These are phyloP conservation scores for Brachionus plicatilis DNA, from an alignment of 1,140 invertebrate genomes.

Conservation along the genomic window DNA sequence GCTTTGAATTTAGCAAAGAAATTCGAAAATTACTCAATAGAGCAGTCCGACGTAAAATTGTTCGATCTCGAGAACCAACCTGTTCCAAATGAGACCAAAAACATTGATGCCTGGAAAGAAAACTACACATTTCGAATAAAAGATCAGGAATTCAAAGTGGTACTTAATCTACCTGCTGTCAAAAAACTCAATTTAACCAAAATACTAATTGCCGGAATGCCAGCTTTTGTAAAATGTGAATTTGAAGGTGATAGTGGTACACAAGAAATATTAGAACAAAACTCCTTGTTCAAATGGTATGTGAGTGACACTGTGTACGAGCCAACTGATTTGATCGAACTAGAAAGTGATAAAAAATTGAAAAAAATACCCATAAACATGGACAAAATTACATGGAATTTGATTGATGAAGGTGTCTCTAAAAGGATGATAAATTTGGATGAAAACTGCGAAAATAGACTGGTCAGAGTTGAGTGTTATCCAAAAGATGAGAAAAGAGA, in stretches of 20 bases:
- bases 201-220: not conserved
- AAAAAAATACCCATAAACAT: not conserved
- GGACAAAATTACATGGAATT: not conserved
- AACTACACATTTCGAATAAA: conserved; percentile 2
- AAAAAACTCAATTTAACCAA: conserved; percentile 8
- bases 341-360: not conserved
- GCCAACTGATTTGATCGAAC: not conserved
- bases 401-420: not conserved
- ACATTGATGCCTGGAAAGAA: conserved; percentile 32
- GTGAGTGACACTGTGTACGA: not conserved
- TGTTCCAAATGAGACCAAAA: not conserved
- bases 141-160: conserved; percentile 18
- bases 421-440: not conserved
- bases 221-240: not conserved
- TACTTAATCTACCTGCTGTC: not conserved
- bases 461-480: not conserved
- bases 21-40: not conserved
- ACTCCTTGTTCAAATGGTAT: conserved; percentile 22
- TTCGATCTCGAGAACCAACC: not conserved
- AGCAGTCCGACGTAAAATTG: not conserved
- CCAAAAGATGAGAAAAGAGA: not conserved
- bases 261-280: not conserved
- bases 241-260: not conserved
- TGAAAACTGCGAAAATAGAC: not conserved
- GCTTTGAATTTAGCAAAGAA: not conserved